Percentiles rank a stretch among this genome's conserved stretches.
Evolutionary conservation across 2,113 vertebrate species (phyloP).

Genomic region (Megaptera novaeangliae): DNA sequence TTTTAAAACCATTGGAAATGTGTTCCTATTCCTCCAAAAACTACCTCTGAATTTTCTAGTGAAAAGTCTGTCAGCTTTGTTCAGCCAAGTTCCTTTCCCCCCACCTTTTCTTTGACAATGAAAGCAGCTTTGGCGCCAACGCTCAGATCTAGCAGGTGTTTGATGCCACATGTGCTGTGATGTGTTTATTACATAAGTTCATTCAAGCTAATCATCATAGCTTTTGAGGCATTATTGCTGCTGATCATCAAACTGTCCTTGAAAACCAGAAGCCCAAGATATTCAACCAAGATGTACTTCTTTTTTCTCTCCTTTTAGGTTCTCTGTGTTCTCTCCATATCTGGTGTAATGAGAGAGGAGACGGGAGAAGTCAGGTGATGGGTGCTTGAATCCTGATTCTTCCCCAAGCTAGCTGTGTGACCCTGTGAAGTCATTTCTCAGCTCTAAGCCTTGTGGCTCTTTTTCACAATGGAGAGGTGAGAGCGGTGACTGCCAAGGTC

Average conservation of each 20-base stretch:
- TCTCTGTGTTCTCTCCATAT: constrained; percentile 46
- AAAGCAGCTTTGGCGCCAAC: constrained; percentile 74
- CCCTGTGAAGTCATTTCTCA: background rate
- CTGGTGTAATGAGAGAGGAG: background rate
- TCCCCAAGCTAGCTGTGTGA: background rate
- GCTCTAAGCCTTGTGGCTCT: background rate
- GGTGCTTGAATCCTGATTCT: background rate
- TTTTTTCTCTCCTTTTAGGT: constrained; percentile 19
- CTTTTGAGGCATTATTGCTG: constrained; percentile 73
- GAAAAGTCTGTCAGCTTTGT: constrained; percentile 79
- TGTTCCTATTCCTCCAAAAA: constrained; percentile 77
- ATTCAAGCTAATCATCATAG: constrained; percentile 78
- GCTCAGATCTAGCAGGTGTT: constrained; percentile 80
- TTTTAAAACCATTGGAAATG: constrained; percentile 69
- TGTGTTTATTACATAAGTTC: constrained; percentile 81
- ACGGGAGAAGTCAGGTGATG: background rate
- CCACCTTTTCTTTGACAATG: constrained; percentile 62
- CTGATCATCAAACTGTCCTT: constrained; percentile 74
- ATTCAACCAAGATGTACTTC: background rate
- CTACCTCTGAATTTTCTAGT: constrained; percentile 80
- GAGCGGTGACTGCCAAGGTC: background rate
- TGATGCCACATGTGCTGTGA: constrained; percentile 78
- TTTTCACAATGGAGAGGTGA: background rate
- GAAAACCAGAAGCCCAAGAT: constrained; percentile 67
- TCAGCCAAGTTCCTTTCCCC: constrained; percentile 68